phyloP scores from a whole-genome alignment of 2,797 vertebrate species.

The Pyrocephalus nanus region DNA sequence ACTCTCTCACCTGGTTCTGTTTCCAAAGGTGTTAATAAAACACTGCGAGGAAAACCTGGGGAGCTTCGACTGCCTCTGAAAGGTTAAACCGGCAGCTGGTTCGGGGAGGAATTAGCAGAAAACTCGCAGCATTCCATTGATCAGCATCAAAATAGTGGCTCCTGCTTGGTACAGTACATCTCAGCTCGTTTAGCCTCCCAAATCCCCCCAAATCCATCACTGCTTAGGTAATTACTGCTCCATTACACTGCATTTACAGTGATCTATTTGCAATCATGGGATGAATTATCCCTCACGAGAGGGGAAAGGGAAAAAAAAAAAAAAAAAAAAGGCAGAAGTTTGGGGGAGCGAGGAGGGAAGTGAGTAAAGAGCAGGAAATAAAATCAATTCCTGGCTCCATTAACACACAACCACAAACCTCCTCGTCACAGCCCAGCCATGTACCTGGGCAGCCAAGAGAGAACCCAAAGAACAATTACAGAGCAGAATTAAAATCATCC shows the following conservation, averaged over 20 bases:
- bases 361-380: conserved; percentile 21
- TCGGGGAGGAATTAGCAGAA: neutral
- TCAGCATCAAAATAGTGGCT: conserved; percentile 20
- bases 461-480: neutral
- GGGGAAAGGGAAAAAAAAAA: neutral
- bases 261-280: conserved; percentile 49
- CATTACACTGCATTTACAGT: conserved; percentile 60
- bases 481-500: conserved; percentile 31
- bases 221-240: conserved; percentile 70
- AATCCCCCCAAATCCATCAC: conserved; percentile 54
- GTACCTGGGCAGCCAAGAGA: neutral
- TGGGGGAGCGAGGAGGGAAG: neutral
- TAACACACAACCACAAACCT: conserved; percentile 3
- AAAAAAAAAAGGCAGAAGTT: neutral
- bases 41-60: neutral
- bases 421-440: neutral
- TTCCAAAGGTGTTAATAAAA: conserved; percentile 9
- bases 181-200: conserved; percentile 35
- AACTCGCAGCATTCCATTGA: neutral
- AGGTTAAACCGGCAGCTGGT: conserved; percentile 1
- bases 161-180: neutral
- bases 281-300: conserved; percentile 18
- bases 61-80: neutral
- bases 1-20: neutral
- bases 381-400: conserved; percentile 15